A percentile compares a stretch with the other conserved stretches of the same genome.
phyloP scores from a whole-genome alignment of 2,113 vertebrate species.

The Aspidoscelis tigris region DNA sequence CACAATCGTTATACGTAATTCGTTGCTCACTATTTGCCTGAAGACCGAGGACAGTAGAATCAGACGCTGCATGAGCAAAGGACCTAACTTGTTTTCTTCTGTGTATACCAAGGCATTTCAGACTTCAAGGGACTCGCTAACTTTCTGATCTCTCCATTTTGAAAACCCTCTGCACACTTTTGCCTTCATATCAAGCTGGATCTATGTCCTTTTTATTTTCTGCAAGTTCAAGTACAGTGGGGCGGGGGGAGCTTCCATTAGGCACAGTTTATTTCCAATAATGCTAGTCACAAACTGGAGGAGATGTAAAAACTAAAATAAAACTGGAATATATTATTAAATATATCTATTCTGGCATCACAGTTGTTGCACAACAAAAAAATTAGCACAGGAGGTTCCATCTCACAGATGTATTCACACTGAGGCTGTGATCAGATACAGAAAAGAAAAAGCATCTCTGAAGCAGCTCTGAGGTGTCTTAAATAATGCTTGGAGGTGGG shows the following conservation, averaged over 20 bases:
- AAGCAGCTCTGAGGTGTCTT: too few relatives aligned
- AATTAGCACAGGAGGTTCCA: slow-evolving; percentile 86
- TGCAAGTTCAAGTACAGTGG: slow-evolving; percentile 83
- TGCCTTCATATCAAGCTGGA: slow-evolving; percentile 80
- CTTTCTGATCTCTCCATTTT: slow-evolving; percentile 78
- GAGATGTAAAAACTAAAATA: slow-evolving; percentile 73
- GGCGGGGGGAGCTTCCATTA: slow-evolving; percentile 76
- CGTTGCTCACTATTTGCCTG: slow-evolving; percentile 83
- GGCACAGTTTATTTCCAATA: slow-evolving; percentile 75
- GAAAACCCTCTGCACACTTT: slow-evolving; percentile 79
- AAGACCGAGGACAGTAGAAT: slow-evolving; percentile 81
- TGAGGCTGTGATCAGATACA: neutral
- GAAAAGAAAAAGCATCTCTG: neutral
- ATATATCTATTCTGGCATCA: slow-evolving; percentile 81
- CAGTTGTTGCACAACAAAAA: slow-evolving; percentile 85
- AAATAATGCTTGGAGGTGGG: too few relatives aligned
- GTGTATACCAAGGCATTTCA: slow-evolving; percentile 80
- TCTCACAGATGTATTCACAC: slow-evolving; percentile 84
- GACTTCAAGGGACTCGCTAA: slow-evolving; percentile 78
- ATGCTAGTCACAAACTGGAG: slow-evolving; percentile 84
- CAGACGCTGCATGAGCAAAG: slow-evolving; percentile 92
- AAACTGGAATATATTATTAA: slow-evolving; percentile 78
- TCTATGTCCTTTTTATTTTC: slow-evolving; percentile 77
- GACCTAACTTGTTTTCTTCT: slow-evolving; percentile 82
- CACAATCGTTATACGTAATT: slow-evolving; percentile 82